phyloP scores from a whole-genome alignment of 2,888 invertebrate genomes.

The Drosophila ochracea region DNA sequence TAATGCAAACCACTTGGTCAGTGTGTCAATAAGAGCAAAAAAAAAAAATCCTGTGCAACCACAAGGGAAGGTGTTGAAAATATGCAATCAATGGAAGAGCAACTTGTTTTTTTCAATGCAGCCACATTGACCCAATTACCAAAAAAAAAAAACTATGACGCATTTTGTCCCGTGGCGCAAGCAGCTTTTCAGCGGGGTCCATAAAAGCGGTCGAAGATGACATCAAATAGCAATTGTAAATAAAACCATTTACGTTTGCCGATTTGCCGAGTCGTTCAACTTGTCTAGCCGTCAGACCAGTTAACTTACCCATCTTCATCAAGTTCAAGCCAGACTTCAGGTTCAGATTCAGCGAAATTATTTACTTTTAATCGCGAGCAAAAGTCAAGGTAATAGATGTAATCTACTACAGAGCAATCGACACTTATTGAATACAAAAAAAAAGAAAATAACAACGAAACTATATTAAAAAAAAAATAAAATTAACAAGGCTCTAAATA shows the following conservation, averaged over 20 bases:
- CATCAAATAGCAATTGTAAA: conserved; percentile 61
- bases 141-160: conserved; percentile 25
- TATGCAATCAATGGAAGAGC: conserved; percentile 41
- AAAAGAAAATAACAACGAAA: neutral
- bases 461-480: neutral
- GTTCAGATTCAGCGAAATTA: conserved; percentile 2
- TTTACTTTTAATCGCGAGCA: conserved; percentile 16
- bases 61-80: conserved; percentile 53
- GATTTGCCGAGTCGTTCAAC: conserved; percentile 47
- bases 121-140: conserved; percentile 47
- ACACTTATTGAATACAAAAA: neutral
- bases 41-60: conserved; percentile 42
- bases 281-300: conserved; percentile 38
- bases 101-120: conserved; percentile 51
- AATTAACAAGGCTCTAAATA: neutral
- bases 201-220: conserved; percentile 48
- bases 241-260: conserved; percentile 28
- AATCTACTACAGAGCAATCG: conserved; percentile 34
- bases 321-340: conserved; percentile 5
- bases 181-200: neutral
- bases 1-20: conserved; percentile 40
- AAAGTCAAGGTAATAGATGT: conserved; percentile 33
- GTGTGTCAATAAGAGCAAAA: conserved; percentile 43
- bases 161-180: neutral
- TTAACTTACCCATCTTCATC: neutral